These are phyloP conservation scores for Heteropelma amictum DNA, from an alignment of 2,888 invertebrate species.

Conservation along the genomic window DNA sequence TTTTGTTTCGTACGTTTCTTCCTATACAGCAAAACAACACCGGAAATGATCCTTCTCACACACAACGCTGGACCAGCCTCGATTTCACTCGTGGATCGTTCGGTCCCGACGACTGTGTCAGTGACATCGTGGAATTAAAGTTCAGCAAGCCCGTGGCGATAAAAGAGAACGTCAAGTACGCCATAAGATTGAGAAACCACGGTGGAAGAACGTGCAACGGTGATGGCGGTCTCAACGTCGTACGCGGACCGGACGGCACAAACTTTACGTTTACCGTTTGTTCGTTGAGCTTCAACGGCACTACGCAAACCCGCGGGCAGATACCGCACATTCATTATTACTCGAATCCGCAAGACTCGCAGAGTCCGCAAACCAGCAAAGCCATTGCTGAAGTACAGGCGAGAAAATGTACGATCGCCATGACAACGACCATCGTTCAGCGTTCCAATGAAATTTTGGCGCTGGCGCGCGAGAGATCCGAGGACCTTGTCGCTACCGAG, in stretches of 20 bases:
- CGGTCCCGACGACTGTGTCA: constrained; percentile 90
- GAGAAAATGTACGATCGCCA: constrained; percentile 85
- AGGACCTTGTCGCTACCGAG: constrained; percentile 80
- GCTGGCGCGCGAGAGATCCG: constrained; percentile 86
- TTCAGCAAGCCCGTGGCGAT: constrained; percentile 93
- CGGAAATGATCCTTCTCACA: constrained; percentile 81
- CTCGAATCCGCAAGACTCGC: constrained; percentile 84
- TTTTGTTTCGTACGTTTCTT: background rate
- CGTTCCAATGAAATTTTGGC: constrained; percentile 88
- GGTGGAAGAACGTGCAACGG: constrained; percentile 97
- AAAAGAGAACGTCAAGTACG: constrained; percentile 94
- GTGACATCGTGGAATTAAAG: constrained; percentile 93
- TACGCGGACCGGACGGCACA: constrained; percentile 95
- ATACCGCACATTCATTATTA: constrained; percentile 95
- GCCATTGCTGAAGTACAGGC: constrained; percentile 83
- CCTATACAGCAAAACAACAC: constrained; percentile 76
- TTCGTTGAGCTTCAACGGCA: constrained; percentile 94
- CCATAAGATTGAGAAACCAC: constrained; percentile 91
- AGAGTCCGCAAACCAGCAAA: constrained; percentile 80
- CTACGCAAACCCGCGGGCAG: constrained; percentile 95
- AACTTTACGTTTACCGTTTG: constrained; percentile 94
- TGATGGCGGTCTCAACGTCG: constrained; percentile 92
- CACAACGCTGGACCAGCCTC: constrained; percentile 92
- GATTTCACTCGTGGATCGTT: constrained; percentile 91
- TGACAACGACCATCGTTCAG: constrained; percentile 88